Base-by-base conservation (phyloP, 2,113 vertebrate genomes). In the Lynx canadensis region DNA sequence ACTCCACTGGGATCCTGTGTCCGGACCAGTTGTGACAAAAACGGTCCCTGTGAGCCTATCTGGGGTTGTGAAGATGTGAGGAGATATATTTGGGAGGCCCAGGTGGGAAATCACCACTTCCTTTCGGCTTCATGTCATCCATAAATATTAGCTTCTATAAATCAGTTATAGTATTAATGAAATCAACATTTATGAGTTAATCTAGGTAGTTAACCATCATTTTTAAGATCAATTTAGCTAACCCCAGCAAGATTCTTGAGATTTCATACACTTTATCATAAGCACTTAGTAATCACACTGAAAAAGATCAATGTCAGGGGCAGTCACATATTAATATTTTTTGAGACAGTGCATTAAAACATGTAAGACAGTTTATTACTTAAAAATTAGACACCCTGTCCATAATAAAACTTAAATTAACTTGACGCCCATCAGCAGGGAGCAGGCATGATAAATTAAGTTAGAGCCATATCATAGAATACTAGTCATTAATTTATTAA, bases 351-450 rank as follows among this genome's bases (percentile, higher is more conserved):
- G 15, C 4, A 92, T 87, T 97, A 60, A 71, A 80, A 89, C 33
- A 55, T 50, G 29, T 68, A 50, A 82, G 29, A 76, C 9, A 79
- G 19, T 87, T 88, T n/a, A 92, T 86, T 96, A 82, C 57, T 92
- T 87, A 68, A 95, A 86, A 92, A 94, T 90, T 65, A 92, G 60
- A 92, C 92, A 41, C 16, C 36, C 57, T 74, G 5, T 15, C 31
- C 23, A 38, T 36, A 92, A 78, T 25, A 94, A 94, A 94, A 69
- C 18, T 38, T 91, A 91, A 91, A 84, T n/a, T 63, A 97, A 80
- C 3, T n/a, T 89, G 19, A 91, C 73, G 23, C 18, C 23, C 13
- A 89, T 50, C 36, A 85, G 52, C 4, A 66, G 66, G 33, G 18
- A 86, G 4, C 8, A 91, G 31, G 68, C n/a, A 1, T 86, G 29